A percentile compares a stretch with the other conserved stretches of the same genome.
Evolutionary conservation across 1,140 invertebrate species (phyloP).

Genomic region (Helicorthomorpha holstii): DNA sequence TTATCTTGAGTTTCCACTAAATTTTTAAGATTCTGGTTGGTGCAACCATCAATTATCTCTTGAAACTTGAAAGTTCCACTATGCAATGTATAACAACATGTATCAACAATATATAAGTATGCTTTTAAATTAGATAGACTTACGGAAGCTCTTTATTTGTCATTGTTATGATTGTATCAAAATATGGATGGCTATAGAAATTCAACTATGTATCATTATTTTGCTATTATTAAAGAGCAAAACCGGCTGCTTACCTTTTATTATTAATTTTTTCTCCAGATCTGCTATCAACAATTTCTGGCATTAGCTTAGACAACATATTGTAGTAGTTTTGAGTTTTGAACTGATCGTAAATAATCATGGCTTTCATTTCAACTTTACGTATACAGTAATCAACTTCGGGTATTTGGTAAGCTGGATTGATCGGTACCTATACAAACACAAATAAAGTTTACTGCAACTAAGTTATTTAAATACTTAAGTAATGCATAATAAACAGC

Average conservation of each 20-base stretch:
- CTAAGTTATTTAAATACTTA: too few species aligned
- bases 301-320: constrained; percentile 34
- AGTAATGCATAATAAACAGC: too few species aligned
- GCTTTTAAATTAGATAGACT: too few species aligned
- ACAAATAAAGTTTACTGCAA: too few species aligned
- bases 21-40: background rate
- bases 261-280: background rate
- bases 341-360: constrained; percentile 46
- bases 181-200: background rate
- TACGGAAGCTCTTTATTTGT: background rate
- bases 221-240: background rate
- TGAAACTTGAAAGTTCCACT: background rate
- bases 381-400: constrained; percentile 67
- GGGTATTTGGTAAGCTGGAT: constrained; percentile 56
- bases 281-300: constrained; percentile 19
- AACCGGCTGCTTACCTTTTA: background rate
- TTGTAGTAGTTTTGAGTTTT: constrained; percentile 54
- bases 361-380: constrained; percentile 52
- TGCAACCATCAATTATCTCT: background rate
- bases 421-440: constrained; percentile 48
- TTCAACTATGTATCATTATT: background rate
- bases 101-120: too few species aligned
- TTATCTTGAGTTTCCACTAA: constrained; percentile 27
- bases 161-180: background rate
- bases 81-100: too few species aligned